Evolutionary conservation across 30 jellyfish, hydroid and myxozoan species (phyloP).

Genomic region (Rhopilema esculentum): DNA sequence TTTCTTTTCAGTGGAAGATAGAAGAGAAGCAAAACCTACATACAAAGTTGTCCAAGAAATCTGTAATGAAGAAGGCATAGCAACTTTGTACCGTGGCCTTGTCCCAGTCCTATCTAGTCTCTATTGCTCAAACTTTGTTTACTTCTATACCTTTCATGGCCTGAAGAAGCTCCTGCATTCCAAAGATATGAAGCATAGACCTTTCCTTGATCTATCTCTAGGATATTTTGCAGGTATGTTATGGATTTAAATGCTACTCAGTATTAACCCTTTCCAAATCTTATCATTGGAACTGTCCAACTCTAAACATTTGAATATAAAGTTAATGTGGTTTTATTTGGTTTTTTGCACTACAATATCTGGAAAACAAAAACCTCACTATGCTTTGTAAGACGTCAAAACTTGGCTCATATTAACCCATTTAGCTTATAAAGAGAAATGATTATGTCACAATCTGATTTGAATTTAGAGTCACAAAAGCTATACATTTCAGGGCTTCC

Average conservation of each 20-base stretch:
- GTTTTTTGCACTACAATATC: too few species aligned
- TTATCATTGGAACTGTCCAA: too few species aligned
- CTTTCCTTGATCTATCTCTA: conserved; percentile 72
- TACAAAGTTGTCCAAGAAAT: conserved; percentile 67
- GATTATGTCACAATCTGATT: too few species aligned
- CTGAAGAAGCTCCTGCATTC: conserved; percentile 64
- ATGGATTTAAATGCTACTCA: neutral
- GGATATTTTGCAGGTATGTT: conserved; percentile 88
- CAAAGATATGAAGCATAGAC: conserved; percentile 46
- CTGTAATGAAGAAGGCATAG: conserved; percentile 84
- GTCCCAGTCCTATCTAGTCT: conserved; percentile 91
- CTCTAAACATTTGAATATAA: too few species aligned
- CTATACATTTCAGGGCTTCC: too few species aligned
- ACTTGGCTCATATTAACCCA: too few species aligned
- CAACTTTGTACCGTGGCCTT: conserved; percentile 86
- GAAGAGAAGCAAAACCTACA: conserved; percentile 77
- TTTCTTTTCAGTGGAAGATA: conserved; percentile 76
- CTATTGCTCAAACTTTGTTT: conserved; percentile 95
- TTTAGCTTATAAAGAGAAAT: too few species aligned
- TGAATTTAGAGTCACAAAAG: too few species aligned
- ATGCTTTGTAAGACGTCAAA: too few species aligned
- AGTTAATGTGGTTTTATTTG: too few species aligned
- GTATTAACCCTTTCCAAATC: neutral
- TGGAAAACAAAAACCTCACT: too few species aligned
- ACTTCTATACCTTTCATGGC: conserved; percentile 92